Evolutionary conservation across 2,797 vertebrate genomes (phyloP).

Genomic region (Cetoscarus ocellatus): DNA sequence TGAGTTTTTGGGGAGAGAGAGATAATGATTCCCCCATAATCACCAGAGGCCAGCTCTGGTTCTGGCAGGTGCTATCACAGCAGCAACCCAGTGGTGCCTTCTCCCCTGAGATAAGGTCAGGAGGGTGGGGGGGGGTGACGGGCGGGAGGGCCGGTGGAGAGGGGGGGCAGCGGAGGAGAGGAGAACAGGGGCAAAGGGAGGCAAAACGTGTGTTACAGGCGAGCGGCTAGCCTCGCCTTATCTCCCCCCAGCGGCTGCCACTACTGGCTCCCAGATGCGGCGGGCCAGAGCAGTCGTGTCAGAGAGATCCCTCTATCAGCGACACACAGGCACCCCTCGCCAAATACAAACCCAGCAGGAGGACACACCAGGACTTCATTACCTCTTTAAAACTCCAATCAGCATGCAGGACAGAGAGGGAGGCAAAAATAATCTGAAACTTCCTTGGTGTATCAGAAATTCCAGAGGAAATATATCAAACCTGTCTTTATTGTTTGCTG

Average conservation of each 20-base stretch:
- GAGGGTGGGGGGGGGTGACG: slow-evolving; percentile 77
- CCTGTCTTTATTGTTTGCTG: slow-evolving; percentile 39
- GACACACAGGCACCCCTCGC: slow-evolving; percentile 85
- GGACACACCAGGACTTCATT: slow-evolving; percentile 89
- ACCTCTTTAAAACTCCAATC: slow-evolving; percentile 86
- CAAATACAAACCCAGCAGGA: slow-evolving; percentile 87
- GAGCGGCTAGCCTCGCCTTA: slow-evolving; percentile 81
- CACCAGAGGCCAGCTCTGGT: slow-evolving; percentile 81
- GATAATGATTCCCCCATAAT: slow-evolving; percentile 86
- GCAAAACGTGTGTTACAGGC: slow-evolving; percentile 75
- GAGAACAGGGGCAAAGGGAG: slow-evolving; percentile 63
- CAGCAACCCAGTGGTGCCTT: slow-evolving; percentile 87
- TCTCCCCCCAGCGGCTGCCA: slow-evolving; percentile 83
- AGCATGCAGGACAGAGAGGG: slow-evolving; percentile 64
- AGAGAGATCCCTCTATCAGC: slow-evolving; percentile 91
- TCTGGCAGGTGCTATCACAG: slow-evolving; percentile 84
- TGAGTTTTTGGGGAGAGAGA: slow-evolving; percentile 78
- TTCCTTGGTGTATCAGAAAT: slow-evolving; percentile 62
- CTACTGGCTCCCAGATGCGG: slow-evolving; percentile 79
- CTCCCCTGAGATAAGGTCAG: slow-evolving; percentile 88
- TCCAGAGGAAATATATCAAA: slow-evolving; percentile 45
- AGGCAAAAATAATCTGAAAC: slow-evolving; percentile 64
- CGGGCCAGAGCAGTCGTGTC: slow-evolving; percentile 83
- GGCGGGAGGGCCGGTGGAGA: slow-evolving; percentile 63
- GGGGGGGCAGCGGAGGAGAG: slow-evolving; percentile 53